phyloP scores from a whole-genome alignment of 2,113 vertebrate genomes.

The Brevimyrus niger region DNA sequence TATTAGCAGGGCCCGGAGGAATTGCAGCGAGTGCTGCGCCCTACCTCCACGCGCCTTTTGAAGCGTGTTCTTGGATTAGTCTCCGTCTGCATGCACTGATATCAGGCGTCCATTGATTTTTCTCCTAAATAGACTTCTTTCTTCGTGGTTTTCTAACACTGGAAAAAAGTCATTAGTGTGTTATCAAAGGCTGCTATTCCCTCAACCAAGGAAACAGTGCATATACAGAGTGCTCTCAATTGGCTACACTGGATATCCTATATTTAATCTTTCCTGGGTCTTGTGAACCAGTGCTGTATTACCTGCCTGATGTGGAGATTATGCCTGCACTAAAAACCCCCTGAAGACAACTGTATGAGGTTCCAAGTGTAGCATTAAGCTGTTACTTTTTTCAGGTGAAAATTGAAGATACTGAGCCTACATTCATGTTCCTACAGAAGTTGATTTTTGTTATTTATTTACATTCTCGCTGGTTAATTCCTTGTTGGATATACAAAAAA shows the following conservation, averaged over 20 bases:
- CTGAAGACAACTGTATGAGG: neutral
- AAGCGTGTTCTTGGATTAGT: neutral
- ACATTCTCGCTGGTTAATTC: neutral
- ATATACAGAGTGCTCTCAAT: neutral
- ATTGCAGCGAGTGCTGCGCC: neutral
- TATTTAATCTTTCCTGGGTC: neutral
- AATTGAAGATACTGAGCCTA: neutral
- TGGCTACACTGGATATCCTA: neutral
- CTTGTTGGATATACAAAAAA: neutral
- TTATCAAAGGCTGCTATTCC: slow-evolving; percentile 6
- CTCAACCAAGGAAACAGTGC: neutral
- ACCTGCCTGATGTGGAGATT: neutral
- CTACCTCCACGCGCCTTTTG: slow-evolving; percentile 12
- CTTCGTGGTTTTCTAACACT: slow-evolving; percentile 12
- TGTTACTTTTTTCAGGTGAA: neutral
- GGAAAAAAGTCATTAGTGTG: slow-evolving; percentile 33
- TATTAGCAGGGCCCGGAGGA: slow-evolving; percentile 9
- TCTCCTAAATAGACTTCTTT: slow-evolving; percentile 19
- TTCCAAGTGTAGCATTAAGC: neutral
- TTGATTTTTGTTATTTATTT: neutral
- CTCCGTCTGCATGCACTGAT: slow-evolving; percentile 3
- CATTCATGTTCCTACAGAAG: neutral
- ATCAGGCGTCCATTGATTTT: slow-evolving; percentile 40
- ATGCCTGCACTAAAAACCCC: neutral
- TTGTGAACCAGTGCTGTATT: neutral